These are phyloP conservation scores for Deilephila elpenor DNA, from an alignment of 2,888 invertebrate genomes.

Conservation along the genomic window DNA sequence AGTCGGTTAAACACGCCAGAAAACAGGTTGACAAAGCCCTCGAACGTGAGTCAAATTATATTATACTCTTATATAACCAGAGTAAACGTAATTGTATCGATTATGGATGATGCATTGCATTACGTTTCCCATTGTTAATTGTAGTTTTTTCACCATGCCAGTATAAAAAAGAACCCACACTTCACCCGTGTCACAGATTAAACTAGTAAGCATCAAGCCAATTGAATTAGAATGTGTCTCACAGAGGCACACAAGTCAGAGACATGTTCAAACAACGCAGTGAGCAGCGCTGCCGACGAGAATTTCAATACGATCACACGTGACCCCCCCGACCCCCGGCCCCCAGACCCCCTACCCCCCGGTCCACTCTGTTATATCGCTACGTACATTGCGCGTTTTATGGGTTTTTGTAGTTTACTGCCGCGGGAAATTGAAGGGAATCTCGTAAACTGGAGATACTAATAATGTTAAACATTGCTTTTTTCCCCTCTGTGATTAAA, in stretches of 20 bases:
- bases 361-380: conserved; percentile 20
- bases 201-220: neutral
- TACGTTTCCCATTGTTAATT: too few species aligned
- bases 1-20: too few species aligned
- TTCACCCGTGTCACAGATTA: neutral
- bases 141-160: too few species aligned
- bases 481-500: conserved; percentile 17
- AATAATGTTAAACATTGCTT: conserved; percentile 24
- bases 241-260: conserved; percentile 11
- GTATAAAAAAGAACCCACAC: too few species aligned
- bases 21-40: too few species aligned
- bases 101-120: too few species aligned
- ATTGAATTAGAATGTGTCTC: conserved; percentile 14
- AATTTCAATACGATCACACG: conserved; percentile 20
- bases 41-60: too few species aligned
- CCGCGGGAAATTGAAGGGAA: conserved; percentile 22
- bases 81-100: too few species aligned
- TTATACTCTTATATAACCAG: too few species aligned
- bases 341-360: neutral
- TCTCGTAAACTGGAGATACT: conserved; percentile 19
- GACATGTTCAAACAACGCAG: conserved; percentile 22
- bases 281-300: neutral
- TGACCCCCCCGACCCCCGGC: neutral
- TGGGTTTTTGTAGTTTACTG: conserved; percentile 22
- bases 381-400: conserved; percentile 24